Evolutionary conservation across 2,113 vertebrate genomes (phyloP), one percentile per base, ranked within the genome.

Genomic region (Pseudorasbora parva): DNA sequence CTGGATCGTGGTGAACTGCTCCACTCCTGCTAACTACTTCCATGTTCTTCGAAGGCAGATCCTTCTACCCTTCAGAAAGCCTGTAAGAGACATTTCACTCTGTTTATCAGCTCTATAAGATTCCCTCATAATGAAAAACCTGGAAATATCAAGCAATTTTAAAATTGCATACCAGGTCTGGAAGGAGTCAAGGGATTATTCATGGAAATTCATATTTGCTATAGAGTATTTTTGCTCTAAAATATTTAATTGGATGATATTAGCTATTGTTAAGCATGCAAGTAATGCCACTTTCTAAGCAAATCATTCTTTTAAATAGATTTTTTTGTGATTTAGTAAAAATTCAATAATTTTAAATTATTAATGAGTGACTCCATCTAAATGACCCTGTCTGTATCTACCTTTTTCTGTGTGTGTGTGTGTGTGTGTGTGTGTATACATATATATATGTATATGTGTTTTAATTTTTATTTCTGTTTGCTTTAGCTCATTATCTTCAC

Each of bases 1-100:
- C 92, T 99, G 97, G 97, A 97, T 99, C 0, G 96, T 98, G 0
- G 97, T 97, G 54, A 98, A 97, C 93, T 98, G 96, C 91, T 98
- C 97, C 23, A 96, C 93, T 10, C 97, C 97, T 0, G 96, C 95
- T 68, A 99, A 97, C 91, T 97, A 94, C 93, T 99, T 97, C 94
- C 97, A 99, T 0, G 96, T 97, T 37, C 94, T 97, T 1, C 94
- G 97, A 47, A 93, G 97, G 59, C 97, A 99, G 94, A 97, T 98
- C 84, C 93, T 97, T 77, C 93, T 95, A 84, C 96, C 97, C 49
- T 98, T 98, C 94, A 95, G 97, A 86, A 99, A 99, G 87, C 97
- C 97, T 83, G 97, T 98, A 43, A 91, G 91, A 82, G 3, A 47
- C 59, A 33, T 62, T 25, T 25, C 14, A n/a, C 43, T 23, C 8